phyloP scores from a whole-genome alignment of 2,113 vertebrate species.

The Tetraodon nigroviridis region DNA sequence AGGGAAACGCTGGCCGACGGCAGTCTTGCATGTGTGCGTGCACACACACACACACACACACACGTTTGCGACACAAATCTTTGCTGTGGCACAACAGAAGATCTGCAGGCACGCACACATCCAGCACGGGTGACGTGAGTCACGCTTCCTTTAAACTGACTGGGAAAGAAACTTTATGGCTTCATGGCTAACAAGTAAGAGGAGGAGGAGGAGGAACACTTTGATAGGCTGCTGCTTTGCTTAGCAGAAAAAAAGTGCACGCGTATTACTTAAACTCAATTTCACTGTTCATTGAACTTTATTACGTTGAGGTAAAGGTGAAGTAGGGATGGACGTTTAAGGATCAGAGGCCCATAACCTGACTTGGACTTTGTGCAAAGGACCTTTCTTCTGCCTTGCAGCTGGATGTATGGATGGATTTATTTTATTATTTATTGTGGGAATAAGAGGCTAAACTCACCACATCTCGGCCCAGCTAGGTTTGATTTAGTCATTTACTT shows the following conservation, averaged over 20 bases:
- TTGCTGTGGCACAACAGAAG: slow-evolving; percentile 28
- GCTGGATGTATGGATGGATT: neutral
- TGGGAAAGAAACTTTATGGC: neutral
- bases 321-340: too few species aligned
- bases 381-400: too few species aligned
- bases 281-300: too few species aligned
- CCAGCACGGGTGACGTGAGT: slow-evolving; percentile 33
- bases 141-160: slow-evolving; percentile 25
- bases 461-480: too few species aligned
- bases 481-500: too few species aligned
- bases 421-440: neutral
- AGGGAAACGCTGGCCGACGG: slow-evolving; percentile 17
- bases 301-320: too few species aligned
- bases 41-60: neutral
- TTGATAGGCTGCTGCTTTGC: too few species aligned
- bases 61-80: slow-evolving; percentile 1
- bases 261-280: too few species aligned
- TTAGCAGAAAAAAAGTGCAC: too few species aligned
- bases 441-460: neutral
- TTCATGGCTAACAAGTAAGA: neutral
- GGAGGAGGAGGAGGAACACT: neutral
- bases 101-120: slow-evolving; percentile 1
- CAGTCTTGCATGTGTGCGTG: neutral
- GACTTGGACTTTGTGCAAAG: too few species aligned
- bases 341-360: too few species aligned